Percentiles rank a stretch among this genome's conserved stretches.
phyloP scores from a whole-genome alignment of 2,888 invertebrate species.

The Isotomurus palustris region DNA sequence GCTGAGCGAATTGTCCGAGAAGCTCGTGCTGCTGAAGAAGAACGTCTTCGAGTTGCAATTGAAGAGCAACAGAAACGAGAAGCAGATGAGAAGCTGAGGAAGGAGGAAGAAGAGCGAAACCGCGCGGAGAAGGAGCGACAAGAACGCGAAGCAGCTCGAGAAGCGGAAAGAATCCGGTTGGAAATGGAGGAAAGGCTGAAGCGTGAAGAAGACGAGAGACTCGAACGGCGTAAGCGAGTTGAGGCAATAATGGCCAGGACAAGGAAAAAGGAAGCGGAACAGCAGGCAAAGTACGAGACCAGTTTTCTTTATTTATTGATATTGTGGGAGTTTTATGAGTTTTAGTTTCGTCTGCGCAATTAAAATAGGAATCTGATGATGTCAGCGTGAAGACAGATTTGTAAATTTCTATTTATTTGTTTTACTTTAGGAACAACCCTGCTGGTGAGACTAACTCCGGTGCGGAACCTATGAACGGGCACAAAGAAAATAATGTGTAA shows the following conservation, averaged over 20 bases:
- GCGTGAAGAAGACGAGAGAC: constrained; percentile 82
- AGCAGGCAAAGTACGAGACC: constrained; percentile 38
- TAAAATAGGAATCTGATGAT: neutral
- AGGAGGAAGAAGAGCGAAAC: constrained; percentile 70
- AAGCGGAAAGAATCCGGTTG: constrained; percentile 60
- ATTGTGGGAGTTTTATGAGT: neutral
- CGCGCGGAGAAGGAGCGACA: constrained; percentile 78
- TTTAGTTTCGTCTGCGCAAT: neutral
- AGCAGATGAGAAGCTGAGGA: constrained; percentile 74
- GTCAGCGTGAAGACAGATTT: neutral
- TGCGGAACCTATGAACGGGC: constrained; percentile 26
- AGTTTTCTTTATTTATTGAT: neutral
- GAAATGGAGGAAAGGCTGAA: constrained; percentile 77
- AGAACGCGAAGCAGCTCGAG: constrained; percentile 55
- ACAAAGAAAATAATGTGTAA: constrained; percentile 36
- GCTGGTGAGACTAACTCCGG: constrained; percentile 26
- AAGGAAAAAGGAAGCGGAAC: constrained; percentile 55
- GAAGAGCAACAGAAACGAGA: constrained; percentile 67
- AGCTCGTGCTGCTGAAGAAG: constrained; percentile 76
- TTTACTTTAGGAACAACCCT: constrained; percentile 17
- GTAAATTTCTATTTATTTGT: constrained; percentile 7
- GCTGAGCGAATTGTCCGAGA: constrained; percentile 70
- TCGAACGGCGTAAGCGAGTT: constrained; percentile 80
- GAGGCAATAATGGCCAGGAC: constrained; percentile 90
- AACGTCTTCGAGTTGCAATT: constrained; percentile 76